Base-by-base conservation (phyloP, 2,797 vertebrate genomes). In the Myotis planiceps region DNA sequence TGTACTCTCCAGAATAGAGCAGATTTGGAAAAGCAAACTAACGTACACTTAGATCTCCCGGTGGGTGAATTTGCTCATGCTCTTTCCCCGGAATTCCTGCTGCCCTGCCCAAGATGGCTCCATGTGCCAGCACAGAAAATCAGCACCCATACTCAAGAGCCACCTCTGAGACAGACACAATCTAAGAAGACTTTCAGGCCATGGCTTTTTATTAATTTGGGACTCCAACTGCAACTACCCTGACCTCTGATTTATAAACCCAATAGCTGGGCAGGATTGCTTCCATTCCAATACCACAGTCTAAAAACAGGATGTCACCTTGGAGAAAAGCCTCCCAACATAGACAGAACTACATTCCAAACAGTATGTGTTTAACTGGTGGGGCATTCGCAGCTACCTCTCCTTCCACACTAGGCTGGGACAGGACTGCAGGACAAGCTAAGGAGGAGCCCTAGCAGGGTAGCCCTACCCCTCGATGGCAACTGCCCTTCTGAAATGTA, bases 1-100 rank as follows among this genome's bases (percentile, higher is more conserved):
- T 88, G 53, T 95, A 96, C 68, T 92, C 8, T 63, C 37, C 53
- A 78, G 75, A 94, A 94, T 87, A 93, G 93, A 78, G 76, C 68
- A 81, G 91, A 90, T 96, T 65, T 84, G 85, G 74, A 83, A 66
- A 87, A 96, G 63, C 75, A 96, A 92, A 81, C 74, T 89, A 96
- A 32, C 0, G 3, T 76, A 87, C 95, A 58, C 37, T 84, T 74
- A 81, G 60, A 83, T 42, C 60, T 79, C 90, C 51, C 94, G 34
- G 60, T 95, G 68, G 84, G 53, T 72, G 78, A 21, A 49, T 96
- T 83, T 47, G 34, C 82, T 71, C 34, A 5, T 7, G 69, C 49
- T 49, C 92, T 81, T 85, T 51, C 76, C 76, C 63, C n/a, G 60
- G 0, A 71, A 78, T 89, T 60, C 51, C 87, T 69, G 23, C 69